Evolutionary conservation across 2,113 vertebrate species (phyloP).

Genomic region (Rostratula benghalensis): DNA sequence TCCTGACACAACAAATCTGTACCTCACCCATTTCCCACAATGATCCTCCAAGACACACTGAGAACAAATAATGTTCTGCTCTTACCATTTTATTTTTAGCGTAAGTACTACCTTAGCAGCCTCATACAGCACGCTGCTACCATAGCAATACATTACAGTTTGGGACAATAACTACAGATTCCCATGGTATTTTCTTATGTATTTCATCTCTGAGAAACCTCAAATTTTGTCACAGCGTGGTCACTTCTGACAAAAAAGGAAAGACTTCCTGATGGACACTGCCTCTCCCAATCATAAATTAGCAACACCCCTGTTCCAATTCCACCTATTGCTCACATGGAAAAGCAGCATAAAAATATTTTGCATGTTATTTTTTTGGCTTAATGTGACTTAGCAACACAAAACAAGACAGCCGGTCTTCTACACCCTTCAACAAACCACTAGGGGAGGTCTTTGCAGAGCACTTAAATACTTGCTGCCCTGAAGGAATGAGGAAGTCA

Average conservation of each 20-base stretch:
- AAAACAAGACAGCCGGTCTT: neutral
- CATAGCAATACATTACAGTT: constrained; percentile 43
- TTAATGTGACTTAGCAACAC: neutral
- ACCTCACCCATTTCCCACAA: neutral
- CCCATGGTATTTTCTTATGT: neutral
- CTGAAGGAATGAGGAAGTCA: neutral
- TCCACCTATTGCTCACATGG: neutral
- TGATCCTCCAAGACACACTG: neutral
- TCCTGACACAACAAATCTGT: neutral
- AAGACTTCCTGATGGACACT: neutral
- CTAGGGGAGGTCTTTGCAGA: neutral
- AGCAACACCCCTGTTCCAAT: neutral
- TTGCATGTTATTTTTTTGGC: neutral
- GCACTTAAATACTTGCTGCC: neutral
- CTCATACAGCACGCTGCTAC: constrained; percentile 15
- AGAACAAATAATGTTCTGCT: constrained; percentile 9
- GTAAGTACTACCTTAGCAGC: constrained; percentile 10
- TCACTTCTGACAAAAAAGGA: neutral
- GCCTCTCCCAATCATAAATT: neutral
- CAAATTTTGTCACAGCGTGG: neutral
- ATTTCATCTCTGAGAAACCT: neutral
- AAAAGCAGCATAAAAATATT: neutral
- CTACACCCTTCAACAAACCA: neutral
- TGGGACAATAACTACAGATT: constrained; percentile 24
- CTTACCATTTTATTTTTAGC: constrained; percentile 53